These are phyloP conservation scores for Lissonota sp. DNA, from an alignment of 2,888 invertebrate species.

Conservation along the genomic window DNA sequence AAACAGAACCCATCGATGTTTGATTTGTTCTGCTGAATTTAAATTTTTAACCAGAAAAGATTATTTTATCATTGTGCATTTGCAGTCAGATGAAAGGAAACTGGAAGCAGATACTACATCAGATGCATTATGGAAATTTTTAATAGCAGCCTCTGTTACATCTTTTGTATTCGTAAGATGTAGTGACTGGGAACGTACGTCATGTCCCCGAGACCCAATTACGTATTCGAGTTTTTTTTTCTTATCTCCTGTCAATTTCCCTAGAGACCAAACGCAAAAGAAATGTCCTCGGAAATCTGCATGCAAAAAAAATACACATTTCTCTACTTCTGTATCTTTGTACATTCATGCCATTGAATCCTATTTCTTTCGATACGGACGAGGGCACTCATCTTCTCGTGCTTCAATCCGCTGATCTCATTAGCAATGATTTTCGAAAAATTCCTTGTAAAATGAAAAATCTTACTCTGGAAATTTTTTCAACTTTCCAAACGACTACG, in stretches of 20 bases:
- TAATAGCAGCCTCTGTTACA: not conserved
- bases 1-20: too few relatives aligned
- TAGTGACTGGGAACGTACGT: too few relatives aligned
- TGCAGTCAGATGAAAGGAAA: too few relatives aligned
- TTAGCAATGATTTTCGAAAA: too few relatives aligned
- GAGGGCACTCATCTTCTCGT: not conserved
- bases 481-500: too few relatives aligned
- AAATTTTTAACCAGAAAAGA: too few relatives aligned
- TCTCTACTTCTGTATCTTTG: not conserved
- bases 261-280: conserved; percentile 17
- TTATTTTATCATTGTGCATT: too few relatives aligned
- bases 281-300: conserved; percentile 1
- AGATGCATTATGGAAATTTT: not conserved
- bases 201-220: conserved; percentile 9
- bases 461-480: too few relatives aligned
- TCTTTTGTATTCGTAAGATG: not conserved
- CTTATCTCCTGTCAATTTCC: conserved; percentile 36
- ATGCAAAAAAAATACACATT: conserved; percentile 17
- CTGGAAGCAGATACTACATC: not conserved
- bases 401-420: too few relatives aligned
- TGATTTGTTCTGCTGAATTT: too few relatives aligned
- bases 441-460: too few relatives aligned
- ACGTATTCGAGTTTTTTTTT: conserved; percentile 19
- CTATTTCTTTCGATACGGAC: not conserved
- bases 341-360: not conserved